Base-by-base conservation (phyloP, 2,888 invertebrate species). In the Alsophila aescularia region DNA sequence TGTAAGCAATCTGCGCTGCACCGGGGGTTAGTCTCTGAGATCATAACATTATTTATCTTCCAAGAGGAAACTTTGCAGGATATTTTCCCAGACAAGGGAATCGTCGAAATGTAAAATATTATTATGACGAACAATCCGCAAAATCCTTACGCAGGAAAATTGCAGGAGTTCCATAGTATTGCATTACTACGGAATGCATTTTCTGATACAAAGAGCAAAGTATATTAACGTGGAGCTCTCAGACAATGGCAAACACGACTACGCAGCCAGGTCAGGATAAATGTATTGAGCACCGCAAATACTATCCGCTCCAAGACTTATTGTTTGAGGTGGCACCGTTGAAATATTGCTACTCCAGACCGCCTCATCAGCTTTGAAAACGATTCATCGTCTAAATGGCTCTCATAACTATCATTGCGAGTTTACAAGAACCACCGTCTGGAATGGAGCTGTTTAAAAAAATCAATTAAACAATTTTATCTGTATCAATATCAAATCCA, bases 181-280 rank as follows among this genome's bases (percentile, higher is more conserved):
- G 75, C 74, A 77, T 81, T 81, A 75, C 68, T 69, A 64, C 70
- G 66, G 69, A 81, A 79, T 77, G 74, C 73, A 79, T 82, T 83
- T 79, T 81, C 66, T 71, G 75, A 72, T 79, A 79, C 74, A 81
- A 79, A 78, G 72, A 74, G 75, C 69, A 70, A 75, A 75, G 76
- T 81, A 84, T 83, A 84, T 83, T 83, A 84, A 75, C 71, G 78
- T 75, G 68, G 73, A 77, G 80, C 82, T 80, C 75, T 86, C 83
- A 86, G 86, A 87, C 87, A 84, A 85, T 83, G 75, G 83, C 78
- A 85, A 87, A 87, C 72, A 85, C 69, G 75, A 77, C 67, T 75
- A 77, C 75, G 75, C 72, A 75, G 66, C 74, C 70, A n/a, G n/a
- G 74, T 75, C 77, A 75, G 73, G 68, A 77, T 81, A 84, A 86